A percentile compares a stretch with the other conserved stretches of the same genome.
These are phyloP conservation scores for Hypomesus transpacificus DNA, from an alignment of 2,113 vertebrate genomes.

Conservation along the genomic window DNA sequence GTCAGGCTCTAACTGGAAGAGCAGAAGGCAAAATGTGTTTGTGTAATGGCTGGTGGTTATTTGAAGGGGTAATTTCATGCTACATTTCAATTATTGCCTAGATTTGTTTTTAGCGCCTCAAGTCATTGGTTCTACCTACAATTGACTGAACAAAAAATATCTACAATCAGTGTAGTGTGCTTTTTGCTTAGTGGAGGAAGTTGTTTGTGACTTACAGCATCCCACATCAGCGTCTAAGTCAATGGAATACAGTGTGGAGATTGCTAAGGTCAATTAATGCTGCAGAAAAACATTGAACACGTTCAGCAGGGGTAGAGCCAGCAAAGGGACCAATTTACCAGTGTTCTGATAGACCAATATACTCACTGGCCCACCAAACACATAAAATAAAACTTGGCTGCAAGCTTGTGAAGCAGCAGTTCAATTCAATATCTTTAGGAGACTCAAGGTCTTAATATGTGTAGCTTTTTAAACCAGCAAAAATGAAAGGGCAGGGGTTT, in stretches of 20 bases:
- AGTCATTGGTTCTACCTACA: conserved; percentile 81
- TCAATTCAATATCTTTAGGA: conserved; percentile 20
- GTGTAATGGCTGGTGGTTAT: conserved; percentile 94
- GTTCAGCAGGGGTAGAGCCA: conserved; percentile 35
- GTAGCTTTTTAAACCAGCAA: conserved; percentile 24
- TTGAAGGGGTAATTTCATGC: conserved; percentile 99
- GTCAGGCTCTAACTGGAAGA: conserved; percentile 72
- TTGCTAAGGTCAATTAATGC: conserved; percentile 79
- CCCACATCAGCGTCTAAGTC: conserved; percentile 76
- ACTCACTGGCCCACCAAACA: background rate
- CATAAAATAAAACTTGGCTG: conserved; percentile 20
- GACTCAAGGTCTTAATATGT: conserved; percentile 37
- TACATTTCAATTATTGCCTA: conserved; percentile 99
- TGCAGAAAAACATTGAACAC: conserved; percentile 55
- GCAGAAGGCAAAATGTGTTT: conserved; percentile 82
- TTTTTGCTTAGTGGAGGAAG: conserved; percentile 72
- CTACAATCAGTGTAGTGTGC: conserved; percentile 70
- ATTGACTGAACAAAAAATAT: conserved; percentile 78
- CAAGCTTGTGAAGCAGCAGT: background rate
- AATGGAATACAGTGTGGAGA: conserved; percentile 74
- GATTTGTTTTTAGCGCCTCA: conserved; percentile 91
- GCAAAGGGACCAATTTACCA: conserved; percentile 40
- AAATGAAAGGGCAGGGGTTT: too few relatives aligned
- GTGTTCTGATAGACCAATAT: conserved; percentile 25
- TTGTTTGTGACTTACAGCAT: conserved; percentile 76